Conservation (phyloP, 2,797 vertebrate species). For the Tarsius wallacei region DNA sequence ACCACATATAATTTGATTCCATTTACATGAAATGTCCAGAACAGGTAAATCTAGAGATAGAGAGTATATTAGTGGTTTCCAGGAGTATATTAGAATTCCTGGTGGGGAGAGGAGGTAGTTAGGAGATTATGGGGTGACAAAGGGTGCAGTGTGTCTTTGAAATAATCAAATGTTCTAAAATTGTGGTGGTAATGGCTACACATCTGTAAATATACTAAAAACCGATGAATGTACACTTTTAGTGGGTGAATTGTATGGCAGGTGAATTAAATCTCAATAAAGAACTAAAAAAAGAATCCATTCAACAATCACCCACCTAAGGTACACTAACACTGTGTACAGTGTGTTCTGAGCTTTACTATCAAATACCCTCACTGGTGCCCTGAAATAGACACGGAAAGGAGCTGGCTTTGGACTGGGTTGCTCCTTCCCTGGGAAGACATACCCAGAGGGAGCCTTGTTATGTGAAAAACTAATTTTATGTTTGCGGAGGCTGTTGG, state of each 20-base stretch:
- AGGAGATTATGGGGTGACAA: background rate
- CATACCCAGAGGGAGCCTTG: background rate
- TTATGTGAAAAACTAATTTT: background rate
- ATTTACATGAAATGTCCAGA: background rate
- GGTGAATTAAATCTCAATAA: background rate
- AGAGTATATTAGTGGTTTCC: background rate
- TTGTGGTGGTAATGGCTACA: background rate
- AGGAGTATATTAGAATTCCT: background rate
- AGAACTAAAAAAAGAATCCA: background rate
- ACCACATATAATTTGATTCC: background rate
- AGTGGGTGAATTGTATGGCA: background rate
- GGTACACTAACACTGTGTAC: background rate
- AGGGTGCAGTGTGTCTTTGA: background rate
- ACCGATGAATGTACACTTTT: background rate
- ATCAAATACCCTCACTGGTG: background rate
- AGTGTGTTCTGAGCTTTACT: background rate
- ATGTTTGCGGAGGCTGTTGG: background rate
- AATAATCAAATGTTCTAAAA: background rate
- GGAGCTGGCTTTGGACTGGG: slow-evolving; percentile 43
- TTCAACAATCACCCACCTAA: background rate
- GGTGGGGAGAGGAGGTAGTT: too few relatives aligned
- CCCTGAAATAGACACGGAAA: slow-evolving; percentile 37
- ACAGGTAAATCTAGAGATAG: background rate
- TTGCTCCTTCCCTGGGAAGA: background rate
- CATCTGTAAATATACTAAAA: background rate